Evolutionary conservation across 2,888 invertebrate species (phyloP).

Genomic region (Drosophila mimica): DNA sequence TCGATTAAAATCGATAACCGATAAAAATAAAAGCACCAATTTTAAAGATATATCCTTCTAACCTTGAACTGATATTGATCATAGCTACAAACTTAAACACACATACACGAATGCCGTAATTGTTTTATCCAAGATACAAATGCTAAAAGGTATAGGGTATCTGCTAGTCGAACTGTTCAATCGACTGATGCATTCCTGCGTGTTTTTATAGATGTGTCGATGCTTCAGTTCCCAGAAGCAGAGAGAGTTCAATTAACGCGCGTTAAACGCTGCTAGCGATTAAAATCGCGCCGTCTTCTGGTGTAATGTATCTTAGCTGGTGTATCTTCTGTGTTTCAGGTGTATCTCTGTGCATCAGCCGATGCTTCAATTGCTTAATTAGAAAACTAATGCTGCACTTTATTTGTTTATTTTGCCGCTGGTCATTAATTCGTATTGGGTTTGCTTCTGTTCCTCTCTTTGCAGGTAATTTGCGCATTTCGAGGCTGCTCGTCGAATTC

Average conservation of each 20-base stretch:
- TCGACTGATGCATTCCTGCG: not conserved
- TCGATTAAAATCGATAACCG: too few relatives aligned
- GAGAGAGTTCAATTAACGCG: constrained; percentile 46
- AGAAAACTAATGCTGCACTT: constrained; percentile 53
- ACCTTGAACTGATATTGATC: too few relatives aligned
- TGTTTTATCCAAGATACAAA: not conserved
- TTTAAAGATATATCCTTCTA: too few relatives aligned
- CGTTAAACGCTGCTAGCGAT: constrained; percentile 38
- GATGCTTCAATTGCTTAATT: constrained; percentile 74
- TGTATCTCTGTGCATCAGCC: constrained; percentile 18
- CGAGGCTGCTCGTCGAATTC: constrained; percentile 29
- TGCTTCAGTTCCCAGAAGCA: constrained; percentile 28
- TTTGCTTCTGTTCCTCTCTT: constrained; percentile 40
- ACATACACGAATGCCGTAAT: not conserved
- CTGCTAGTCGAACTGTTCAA: not conserved
- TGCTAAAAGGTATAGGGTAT: fast-evolving
- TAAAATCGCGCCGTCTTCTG: constrained; percentile 26
- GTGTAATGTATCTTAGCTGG: constrained; percentile 14
- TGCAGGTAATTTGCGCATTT: constrained; percentile 61
- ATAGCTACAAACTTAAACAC: too few relatives aligned
- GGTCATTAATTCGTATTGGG: constrained; percentile 47
- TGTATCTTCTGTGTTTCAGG: not conserved
- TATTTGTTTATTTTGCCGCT: constrained; percentile 41
- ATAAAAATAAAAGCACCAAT: too few relatives aligned
- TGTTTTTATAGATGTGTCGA: not conserved